These are phyloP conservation scores for Leptocoma aspasia DNA, from an alignment of 2,113 vertebrate genomes.

Conservation along the genomic window DNA sequence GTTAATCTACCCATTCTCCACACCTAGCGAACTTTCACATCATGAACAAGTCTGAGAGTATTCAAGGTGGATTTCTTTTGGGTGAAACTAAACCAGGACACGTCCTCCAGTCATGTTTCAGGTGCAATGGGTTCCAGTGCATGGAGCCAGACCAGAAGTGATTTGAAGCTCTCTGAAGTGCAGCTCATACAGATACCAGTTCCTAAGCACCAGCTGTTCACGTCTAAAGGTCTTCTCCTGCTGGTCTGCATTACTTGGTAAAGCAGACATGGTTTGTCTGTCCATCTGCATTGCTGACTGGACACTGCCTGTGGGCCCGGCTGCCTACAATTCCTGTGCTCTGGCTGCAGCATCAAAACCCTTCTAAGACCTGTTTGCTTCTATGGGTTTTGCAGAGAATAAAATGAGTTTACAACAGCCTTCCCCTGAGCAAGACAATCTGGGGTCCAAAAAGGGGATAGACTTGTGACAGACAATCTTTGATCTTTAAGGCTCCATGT, in stretches of 20 bases:
- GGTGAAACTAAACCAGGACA: neutral
- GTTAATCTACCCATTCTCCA: neutral
- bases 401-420: neutral
- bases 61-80: neutral
- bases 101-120: neutral
- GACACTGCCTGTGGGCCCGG: neutral
- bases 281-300: neutral
- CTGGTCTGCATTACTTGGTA: neutral
- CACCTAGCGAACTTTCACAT: neutral
- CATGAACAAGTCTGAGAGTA: neutral
- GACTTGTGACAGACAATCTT: neutral
- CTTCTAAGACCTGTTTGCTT: neutral
- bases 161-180: neutral
- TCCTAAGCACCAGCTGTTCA: neutral
- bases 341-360: neutral
- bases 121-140: neutral
- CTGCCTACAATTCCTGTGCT: neutral
- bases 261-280: neutral
- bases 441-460: neutral
- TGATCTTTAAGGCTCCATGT: neutral
- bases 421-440: neutral
- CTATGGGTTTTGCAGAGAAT: neutral
- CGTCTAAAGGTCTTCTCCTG: neutral
- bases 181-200: neutral
- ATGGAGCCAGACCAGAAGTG: neutral